phyloP scores from a whole-genome alignment of 2,888 invertebrate genomes.

The Amphipoea oculea region DNA sequence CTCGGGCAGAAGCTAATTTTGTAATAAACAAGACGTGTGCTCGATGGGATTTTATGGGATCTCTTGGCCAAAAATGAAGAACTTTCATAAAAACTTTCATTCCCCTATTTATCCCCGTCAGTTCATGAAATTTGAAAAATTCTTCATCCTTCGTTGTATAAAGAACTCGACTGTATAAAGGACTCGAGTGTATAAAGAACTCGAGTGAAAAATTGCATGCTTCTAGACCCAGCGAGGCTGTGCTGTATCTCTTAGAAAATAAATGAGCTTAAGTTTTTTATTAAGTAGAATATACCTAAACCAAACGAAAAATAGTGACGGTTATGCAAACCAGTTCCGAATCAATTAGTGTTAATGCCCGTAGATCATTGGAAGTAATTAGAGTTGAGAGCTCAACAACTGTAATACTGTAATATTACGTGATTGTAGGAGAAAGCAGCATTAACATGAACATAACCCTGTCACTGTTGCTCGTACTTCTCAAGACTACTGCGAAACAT shows the following conservation, averaged over 20 bases:
- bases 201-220: neutral
- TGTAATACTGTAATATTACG: slow-evolving; percentile 11
- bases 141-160: too few relatives aligned
- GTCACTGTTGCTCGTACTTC: slow-evolving; percentile 78
- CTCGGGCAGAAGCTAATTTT: too few relatives aligned
- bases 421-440: slow-evolving; percentile 81
- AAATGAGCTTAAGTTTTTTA: neutral
- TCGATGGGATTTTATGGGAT: too few relatives aligned
- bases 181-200: too few relatives aligned
- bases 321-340: slow-evolving; percentile 31
- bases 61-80: too few relatives aligned
- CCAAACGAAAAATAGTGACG: neutral
- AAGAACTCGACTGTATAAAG: too few relatives aligned
- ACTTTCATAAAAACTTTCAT: too few relatives aligned
- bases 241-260: neutral
- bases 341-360: slow-evolving; percentile 43
- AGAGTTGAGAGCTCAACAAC: slow-evolving; percentile 6
- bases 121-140: too few relatives aligned
- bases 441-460: slow-evolving; percentile 74
- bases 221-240: neutral
- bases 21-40: too few relatives aligned
- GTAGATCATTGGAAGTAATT: slow-evolving; percentile 35
- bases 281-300: neutral
- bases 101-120: too few relatives aligned
- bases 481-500: slow-evolving; percentile 73